These are phyloP conservation scores for Misgurnus anguillicaudatus DNA, from an alignment of 2,113 vertebrate species.

Conservation along the genomic window DNA sequence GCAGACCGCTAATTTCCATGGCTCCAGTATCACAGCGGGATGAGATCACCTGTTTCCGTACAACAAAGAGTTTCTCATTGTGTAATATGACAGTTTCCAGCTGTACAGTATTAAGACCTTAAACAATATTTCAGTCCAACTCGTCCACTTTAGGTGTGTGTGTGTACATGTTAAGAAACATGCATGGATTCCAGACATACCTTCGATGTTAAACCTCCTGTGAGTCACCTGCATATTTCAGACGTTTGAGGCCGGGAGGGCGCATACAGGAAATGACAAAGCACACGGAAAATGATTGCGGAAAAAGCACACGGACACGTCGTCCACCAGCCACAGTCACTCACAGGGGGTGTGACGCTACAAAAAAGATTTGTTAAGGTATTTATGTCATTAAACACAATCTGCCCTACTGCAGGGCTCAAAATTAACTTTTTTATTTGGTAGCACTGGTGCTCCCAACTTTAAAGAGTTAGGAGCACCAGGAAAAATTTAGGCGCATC, in stretches of 20 bases:
- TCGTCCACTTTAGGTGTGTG: background rate
- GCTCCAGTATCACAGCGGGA: slow-evolving; percentile 21
- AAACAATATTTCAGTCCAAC: too few species aligned
- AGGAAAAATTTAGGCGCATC: too few species aligned
- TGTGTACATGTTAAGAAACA: slow-evolving; percentile 6
- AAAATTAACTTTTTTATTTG: too few species aligned
- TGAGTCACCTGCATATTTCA: slow-evolving; percentile 8
- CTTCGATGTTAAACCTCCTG: slow-evolving; percentile 17
- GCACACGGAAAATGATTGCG: slow-evolving; percentile 7
- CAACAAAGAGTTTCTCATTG: background rate
- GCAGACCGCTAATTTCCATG: slow-evolving; percentile 6
- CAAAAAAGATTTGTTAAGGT: background rate
- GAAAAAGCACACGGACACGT: background rate
- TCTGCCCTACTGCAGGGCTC: too few species aligned
- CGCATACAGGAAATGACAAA: slow-evolving; percentile 16
- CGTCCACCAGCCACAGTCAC: background rate
- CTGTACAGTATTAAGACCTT: background rate
- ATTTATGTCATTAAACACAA: too few species aligned
- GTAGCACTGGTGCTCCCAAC: too few species aligned
- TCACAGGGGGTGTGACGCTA: background rate
- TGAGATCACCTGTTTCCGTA: slow-evolving; percentile 20
- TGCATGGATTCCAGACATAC: slow-evolving; percentile 22
- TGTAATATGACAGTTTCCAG: background rate
- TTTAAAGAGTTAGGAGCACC: too few species aligned
- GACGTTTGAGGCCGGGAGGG: background rate